A percentile compares a stretch with the other conserved stretches of the same genome.
phyloP scores from a whole-genome alignment of 2,888 invertebrate species.

The Molorchus minor region DNA sequence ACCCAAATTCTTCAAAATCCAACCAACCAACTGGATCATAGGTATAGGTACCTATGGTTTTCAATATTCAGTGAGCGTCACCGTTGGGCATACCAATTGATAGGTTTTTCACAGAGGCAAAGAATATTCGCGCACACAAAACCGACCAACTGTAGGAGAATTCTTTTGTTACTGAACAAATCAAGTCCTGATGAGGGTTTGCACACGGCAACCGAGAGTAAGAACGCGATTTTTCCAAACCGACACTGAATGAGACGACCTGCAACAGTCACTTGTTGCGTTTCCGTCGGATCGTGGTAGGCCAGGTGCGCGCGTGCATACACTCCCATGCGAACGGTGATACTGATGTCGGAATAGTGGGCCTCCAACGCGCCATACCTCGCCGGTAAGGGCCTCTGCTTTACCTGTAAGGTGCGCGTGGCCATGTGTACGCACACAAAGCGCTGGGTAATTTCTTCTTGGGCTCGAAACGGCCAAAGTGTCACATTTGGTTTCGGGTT shows the following conservation, averaged over 20 bases:
- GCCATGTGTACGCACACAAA: slow-evolving; percentile 31
- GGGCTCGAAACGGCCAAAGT: slow-evolving; percentile 1
- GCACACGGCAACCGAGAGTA: not conserved
- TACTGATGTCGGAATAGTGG: slow-evolving; percentile 54
- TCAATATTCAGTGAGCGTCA: no score
- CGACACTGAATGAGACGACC: slow-evolving; percentile 27
- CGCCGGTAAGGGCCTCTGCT: slow-evolving; percentile 46
- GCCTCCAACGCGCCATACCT: slow-evolving; percentile 54
- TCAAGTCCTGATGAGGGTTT: not conserved
- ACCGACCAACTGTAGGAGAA: no score
- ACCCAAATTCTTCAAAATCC: no score
- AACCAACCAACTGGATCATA: no score
- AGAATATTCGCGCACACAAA: no score
- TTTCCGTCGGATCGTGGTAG: slow-evolving; percentile 44
- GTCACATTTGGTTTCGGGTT: slow-evolving; percentile 12
- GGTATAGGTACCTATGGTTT: no score
- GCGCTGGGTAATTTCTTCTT: slow-evolving; percentile 19
- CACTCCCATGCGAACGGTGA: slow-evolving; percentile 50
- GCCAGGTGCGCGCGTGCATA: slow-evolving; percentile 42
- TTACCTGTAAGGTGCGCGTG: slow-evolving; percentile 50
- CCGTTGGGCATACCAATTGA: no score
- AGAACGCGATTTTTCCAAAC: not conserved
- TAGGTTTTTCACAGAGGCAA: no score
- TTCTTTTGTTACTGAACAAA: no score
- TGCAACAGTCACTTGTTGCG: slow-evolving; percentile 48